These are phyloP conservation scores for Cherax destructor DNA, from an alignment of 1,140 invertebrate species.

Conservation along the genomic window DNA sequence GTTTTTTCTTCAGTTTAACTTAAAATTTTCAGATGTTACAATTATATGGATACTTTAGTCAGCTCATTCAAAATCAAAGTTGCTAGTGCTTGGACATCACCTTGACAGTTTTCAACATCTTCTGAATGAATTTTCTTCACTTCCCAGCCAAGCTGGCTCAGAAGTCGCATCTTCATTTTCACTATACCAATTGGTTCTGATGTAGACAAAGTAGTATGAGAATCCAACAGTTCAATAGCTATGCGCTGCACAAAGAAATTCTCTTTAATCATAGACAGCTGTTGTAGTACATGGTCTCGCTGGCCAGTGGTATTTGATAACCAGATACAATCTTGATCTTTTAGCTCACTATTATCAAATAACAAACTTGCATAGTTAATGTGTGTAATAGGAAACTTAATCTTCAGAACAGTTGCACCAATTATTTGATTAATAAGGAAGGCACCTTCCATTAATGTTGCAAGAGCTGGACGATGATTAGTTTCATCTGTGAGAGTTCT, in stretches of 20 bases:
- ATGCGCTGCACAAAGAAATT: neutral
- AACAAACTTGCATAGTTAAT: constrained; percentile 54
- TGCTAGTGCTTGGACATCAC: constrained; percentile 33
- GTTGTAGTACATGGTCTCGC: constrained; percentile 12
- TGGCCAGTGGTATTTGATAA: neutral
- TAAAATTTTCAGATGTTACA: neutral
- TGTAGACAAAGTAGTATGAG: constrained; percentile 4
- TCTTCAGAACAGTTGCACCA: constrained; percentile 15
- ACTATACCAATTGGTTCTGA: constrained; percentile 25
- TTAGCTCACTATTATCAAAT: constrained; percentile 10
- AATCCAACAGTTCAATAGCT: constrained; percentile 39
- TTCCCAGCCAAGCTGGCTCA: constrained; percentile 39
- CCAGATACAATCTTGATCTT: neutral
- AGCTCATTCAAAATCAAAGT: constrained; percentile 25
- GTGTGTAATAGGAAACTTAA: constrained; percentile 33
- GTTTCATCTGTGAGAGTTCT: constrained; percentile 46
- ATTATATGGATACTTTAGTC: neutral
- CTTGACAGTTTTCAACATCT: constrained; percentile 15
- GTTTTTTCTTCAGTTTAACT: too few relatives aligned
- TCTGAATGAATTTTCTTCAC: neutral
- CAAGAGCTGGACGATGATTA: constrained; percentile 25
- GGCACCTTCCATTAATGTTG: constrained; percentile 44
- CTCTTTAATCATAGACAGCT: constrained; percentile 7
- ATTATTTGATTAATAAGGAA: constrained; percentile 39
- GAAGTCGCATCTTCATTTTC: constrained; percentile 32